Evolutionary conservation across 1,140 invertebrate genomes (phyloP), one percentile per base, ranked within the genome.

Genomic region (Anagrus nilaparvatae): DNA sequence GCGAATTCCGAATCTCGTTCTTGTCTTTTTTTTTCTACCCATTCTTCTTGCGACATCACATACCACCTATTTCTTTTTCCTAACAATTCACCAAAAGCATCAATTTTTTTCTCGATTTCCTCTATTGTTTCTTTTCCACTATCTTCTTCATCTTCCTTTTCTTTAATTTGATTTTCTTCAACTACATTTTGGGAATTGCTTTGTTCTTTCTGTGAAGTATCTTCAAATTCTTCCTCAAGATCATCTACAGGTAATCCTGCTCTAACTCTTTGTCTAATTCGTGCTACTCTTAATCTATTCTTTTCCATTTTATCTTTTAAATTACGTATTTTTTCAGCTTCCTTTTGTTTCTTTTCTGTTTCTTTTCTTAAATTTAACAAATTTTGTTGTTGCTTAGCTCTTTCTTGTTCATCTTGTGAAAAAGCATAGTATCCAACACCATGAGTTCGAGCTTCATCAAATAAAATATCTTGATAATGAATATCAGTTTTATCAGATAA

Each of bases 401-500:
- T 76, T 53, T 81, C 71, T 5, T 75, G 70, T 51, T 90, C 86
- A 51, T 93, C 85, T 31, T 79, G 81, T 7, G 87, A 87, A 61
- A 96, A 93, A 9, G 78, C 74, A 65, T 82, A 94, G 59, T 88
- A 95, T 14, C 84, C 84, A 10, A 90, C 86, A 55, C 90, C 91
- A 60, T 95, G 90, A 2, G 77, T 72, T 46, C 90, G 72, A 0
- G 89, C 84, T 76, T 95, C 89, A 64, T 90, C 82, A 61, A 86
- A 91, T 10, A 87, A 70, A 27, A 95, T 70, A 67, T 93, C 87
- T 62, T 91, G 81, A 58, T 94, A 95, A 67, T 93, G 87, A 38
- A 92, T 78, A 54, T 87, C 75, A 47, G 30, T 73, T 66, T 72
- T 85, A 61, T 52, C 65, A 9, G 46, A 57, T 12, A 74, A 58